Base-by-base conservation (phyloP, 1,140 invertebrate genomes). In the Papilio polytes region DNA sequence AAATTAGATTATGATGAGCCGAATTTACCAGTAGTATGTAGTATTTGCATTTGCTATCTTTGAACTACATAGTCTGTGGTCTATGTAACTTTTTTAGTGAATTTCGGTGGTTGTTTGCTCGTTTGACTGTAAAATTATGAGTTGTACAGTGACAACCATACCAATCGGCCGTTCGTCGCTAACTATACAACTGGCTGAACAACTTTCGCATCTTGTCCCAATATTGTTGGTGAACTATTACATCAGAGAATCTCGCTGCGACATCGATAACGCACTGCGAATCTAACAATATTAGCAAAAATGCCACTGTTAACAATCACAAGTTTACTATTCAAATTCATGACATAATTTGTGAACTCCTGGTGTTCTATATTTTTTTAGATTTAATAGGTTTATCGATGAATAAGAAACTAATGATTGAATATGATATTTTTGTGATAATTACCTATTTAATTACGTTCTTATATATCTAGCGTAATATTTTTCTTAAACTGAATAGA, bases 181-280 rank as follows among this genome's bases (percentile, higher is more conserved):
- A 81, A 72, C 84, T 84, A 80, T 76, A 84, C 81, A 86, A 91
- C 89, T 85, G 80, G 85, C 82, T 80, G 74, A 72, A 85, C 91
- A 88, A 93, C 91, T 93, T 93, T 93, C 91, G 88, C 89, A 85
- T 80, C 84, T 90, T 88, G 88, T 91, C 91, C 88, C 86, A 85
- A 88, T 88, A 86, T 88, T 86, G 86, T 85, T 85, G 86, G 82
- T 88, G 84, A 89, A 90, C 87, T 89, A 81, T 92, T 90, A 88
- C 89, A 83, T 87, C 88, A 91, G 77, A 77, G 36, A 26, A 83
- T 82, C 70, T 63, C 31, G 41, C 46, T 51, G 20, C 44, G 44
- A 20, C 44, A 51, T 10, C 74, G 46, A 51, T 76, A 76, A 53
- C 46, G 77, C 56, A 44, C 53, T 22, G 53, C 10, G 20, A 2